Evolutionary conservation across 2,113 vertebrate species (phyloP), one percentile per base, ranked within the genome.

Genomic region (Lepidothrix coronata): DNA sequence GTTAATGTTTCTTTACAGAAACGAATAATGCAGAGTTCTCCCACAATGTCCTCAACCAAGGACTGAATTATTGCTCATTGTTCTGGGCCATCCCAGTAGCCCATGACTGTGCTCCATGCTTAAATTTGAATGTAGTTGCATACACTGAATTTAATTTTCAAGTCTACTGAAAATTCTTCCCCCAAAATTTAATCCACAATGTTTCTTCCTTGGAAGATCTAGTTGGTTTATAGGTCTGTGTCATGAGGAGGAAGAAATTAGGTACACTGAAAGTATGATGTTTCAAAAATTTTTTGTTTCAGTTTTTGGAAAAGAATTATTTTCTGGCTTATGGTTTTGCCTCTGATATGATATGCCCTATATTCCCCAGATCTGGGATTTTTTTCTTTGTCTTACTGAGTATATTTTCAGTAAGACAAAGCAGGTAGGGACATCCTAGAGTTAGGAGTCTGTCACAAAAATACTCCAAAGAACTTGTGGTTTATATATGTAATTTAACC

Each of bases 1-100:
- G 71, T 9, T 52, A 51, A 11, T 12, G 4, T 72, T 37, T 75
- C 48, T 57, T 63, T 62, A 57, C 0, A 4, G 79, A 88, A 91
- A 24, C 9, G 76, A 74, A 46, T 43, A 71, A 14, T 14, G 8
- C 37, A 7, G 3, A 21, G 37, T 10, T 93, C 20, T 71, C 12
- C 37, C 31, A 27, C 31, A 51, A 23, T 0, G 1, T 49, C 35
- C 31, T 86, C 65, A 41, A 87, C 20, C 66, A 55, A 62, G 12
- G 1, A 1, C 7, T 41, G 66, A 73, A 61, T 54, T 1, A 2
- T 43, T 74, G 19, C 28, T 80, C 0, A 0, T 55, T 65, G 4
- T 35, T 51, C 43, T 74, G 33, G 27, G 43, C n/a, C 14, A 30
- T 67, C 16, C 20, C 17, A 0, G 1, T 33, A 77, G 20, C n/a